Evolutionary conservation across 2,888 invertebrate species (phyloP), one percentile per base, ranked within the genome.

Genomic region (Lucinisca nassula): DNA sequence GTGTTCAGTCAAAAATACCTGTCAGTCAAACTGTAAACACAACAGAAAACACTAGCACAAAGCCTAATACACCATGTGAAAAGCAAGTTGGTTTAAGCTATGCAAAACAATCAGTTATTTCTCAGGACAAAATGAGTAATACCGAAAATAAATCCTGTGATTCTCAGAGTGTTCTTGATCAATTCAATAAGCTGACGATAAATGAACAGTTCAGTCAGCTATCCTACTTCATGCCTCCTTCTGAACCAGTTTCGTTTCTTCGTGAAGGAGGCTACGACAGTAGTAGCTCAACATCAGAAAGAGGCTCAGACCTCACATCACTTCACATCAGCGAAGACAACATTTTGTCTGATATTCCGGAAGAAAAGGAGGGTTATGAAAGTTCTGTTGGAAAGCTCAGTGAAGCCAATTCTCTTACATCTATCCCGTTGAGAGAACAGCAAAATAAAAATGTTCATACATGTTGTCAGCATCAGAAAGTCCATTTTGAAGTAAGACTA

Each of bases 261-360:
- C 75, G 58, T 27, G 90, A 90, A 24, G 72, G 82, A 37, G 61
- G 82, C n/a, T 85, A 75, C 51, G 90, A 90, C 45, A 86, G 87
- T 67, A 90, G 81, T 78, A 88, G 88, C 61, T 90, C 90, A 3
- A 61, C 87, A 14, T 90, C 90, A 49, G 90, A 90, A 35, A 58
- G 84, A 84, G 90, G 84, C 45, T 90, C 90, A 1, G 83, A 88
- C 72, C 38, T 90, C 35, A 85, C 92, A 2, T 86, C 93, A n/a
- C 86, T 92, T 70, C 91, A 93, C 84, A 85, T 93, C n/a, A 92
- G 92, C 40, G 93, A 93, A 76, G 94, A 94, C 75, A 93, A 94
- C 37, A 90, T 93, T 79, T 84, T 94, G 32, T 93, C 93, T 12
- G 94, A 94, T 84, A 94, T 94, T 58, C 94, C 94, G 4, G 94